These are phyloP conservation scores for Polymixis flavicincta DNA, from an alignment of 2,888 invertebrate species.

Conservation along the genomic window DNA sequence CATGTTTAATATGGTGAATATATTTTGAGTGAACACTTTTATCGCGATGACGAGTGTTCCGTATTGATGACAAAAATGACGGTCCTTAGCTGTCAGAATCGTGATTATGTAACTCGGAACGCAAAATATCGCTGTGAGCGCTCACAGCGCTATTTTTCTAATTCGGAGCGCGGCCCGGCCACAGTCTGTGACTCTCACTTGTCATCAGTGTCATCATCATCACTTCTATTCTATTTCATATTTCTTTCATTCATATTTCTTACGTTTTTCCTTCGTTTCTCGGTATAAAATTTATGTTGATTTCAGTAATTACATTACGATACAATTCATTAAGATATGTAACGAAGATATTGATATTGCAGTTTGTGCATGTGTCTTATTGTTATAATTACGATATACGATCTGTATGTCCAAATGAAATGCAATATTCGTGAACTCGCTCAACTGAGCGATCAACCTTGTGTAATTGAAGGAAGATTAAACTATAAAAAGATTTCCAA, in stretches of 20 bases:
- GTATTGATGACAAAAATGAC: no score
- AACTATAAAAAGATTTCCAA: conserved; percentile 92
- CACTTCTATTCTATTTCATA: no score
- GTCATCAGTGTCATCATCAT: no score
- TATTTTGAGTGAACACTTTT: no score
- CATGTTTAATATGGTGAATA: no score
- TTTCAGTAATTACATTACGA: neutral
- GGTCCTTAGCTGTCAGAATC: no score
- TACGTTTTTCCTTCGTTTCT: conserved; percentile 20
- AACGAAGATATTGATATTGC: neutral
- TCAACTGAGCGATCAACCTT: conserved; percentile 91
- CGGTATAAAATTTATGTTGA: conserved; percentile 5
- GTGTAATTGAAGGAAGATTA: conserved; percentile 93
- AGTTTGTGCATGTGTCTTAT: conserved; percentile 16
- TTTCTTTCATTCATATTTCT: neutral
- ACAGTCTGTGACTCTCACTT: no score
- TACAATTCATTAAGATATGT: conserved; percentile 1
- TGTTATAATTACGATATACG: conserved; percentile 19
- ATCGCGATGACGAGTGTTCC: no score
- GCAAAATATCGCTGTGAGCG: no score
- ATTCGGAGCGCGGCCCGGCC: no score
- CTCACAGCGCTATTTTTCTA: no score
- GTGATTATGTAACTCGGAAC: no score
- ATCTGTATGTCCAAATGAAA: conserved; percentile 90
- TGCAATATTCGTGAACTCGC: conserved; percentile 93